These are phyloP conservation scores for Morone chrysops DNA, from an alignment of 2,113 vertebrate genomes.

Conservation along the genomic window DNA sequence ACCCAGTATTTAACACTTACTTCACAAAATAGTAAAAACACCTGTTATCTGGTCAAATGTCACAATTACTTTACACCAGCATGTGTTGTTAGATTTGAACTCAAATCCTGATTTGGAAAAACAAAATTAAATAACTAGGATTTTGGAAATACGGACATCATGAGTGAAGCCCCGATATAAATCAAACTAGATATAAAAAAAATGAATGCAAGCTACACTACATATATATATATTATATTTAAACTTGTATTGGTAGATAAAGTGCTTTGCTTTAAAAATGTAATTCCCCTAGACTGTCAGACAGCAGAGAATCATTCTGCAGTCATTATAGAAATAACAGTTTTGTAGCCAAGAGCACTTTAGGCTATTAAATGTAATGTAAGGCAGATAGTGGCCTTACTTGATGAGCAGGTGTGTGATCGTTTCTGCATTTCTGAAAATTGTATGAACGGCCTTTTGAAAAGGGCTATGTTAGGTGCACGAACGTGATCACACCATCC, in stretches of 20 bases:
- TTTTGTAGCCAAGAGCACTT: conserved; percentile 53
- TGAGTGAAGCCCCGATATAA: background rate
- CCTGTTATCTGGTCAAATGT: background rate
- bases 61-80: background rate
- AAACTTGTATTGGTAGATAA: conserved; percentile 4
- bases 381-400: conserved; percentile 27
- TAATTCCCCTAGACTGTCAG: conserved; percentile 21
- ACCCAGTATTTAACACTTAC: background rate
- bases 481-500: conserved; percentile 30
- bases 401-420: conserved; percentile 49
- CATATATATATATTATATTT: background rate
- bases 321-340: conserved; percentile 49
- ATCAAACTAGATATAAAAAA: background rate
- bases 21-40: background rate
- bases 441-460: conserved; percentile 41
- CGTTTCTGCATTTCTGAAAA: conserved; percentile 37
- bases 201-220: background rate
- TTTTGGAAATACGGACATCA: background rate
- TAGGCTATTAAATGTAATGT: conserved; percentile 54
- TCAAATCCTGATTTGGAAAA: background rate
- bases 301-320: conserved; percentile 35
- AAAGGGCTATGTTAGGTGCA: conserved; percentile 13
- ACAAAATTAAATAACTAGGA: background rate
- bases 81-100: background rate
- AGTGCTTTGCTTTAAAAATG: conserved; percentile 25